A percentile compares a stretch with the other conserved stretches of the same genome.
Evolutionary conservation across 2,888 invertebrate species (phyloP).

Genomic region (Pharmacophagus antenor): DNA sequence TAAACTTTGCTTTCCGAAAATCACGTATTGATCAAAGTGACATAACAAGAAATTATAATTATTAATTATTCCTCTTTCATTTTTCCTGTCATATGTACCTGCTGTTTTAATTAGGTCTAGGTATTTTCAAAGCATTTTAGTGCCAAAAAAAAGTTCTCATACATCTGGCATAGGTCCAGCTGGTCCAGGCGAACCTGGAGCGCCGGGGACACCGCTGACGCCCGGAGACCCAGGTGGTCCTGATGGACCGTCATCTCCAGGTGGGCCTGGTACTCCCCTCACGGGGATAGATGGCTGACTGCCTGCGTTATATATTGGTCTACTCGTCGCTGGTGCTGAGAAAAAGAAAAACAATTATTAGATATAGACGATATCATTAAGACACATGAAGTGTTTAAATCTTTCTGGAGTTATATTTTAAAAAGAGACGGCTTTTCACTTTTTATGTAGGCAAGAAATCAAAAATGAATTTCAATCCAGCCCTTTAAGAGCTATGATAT

Average conservation of each 20-base stretch:
- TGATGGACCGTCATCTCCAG: slow-evolving; percentile 79
- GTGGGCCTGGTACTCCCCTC: slow-evolving; percentile 74
- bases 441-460: background rate
- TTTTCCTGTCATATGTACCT: too few species aligned
- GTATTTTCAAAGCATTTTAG: background rate
- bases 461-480: background rate
- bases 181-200: slow-evolving; percentile 85
- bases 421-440: too few species aligned
- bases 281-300: slow-evolving; percentile 52
- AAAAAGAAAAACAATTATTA: background rate
- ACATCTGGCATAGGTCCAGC: slow-evolving; percentile 87
- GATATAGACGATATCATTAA: too few species aligned
- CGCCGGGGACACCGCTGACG: slow-evolving; percentile 82
- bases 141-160: slow-evolving; percentile 44
- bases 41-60: too few species aligned
- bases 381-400: too few species aligned
- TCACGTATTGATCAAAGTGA: too few species aligned
- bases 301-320: slow-evolving; percentile 36
- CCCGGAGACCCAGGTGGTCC: slow-evolving; percentile 84
- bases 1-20: too few species aligned
- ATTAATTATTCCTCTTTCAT: background rate
- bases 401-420: too few species aligned
- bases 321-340: slow-evolving; percentile 37
- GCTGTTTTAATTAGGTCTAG: background rate
- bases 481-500: too few species aligned